Base-by-base conservation (phyloP, 1,140 invertebrate genomes). In the Vollenhovia emeryi region DNA sequence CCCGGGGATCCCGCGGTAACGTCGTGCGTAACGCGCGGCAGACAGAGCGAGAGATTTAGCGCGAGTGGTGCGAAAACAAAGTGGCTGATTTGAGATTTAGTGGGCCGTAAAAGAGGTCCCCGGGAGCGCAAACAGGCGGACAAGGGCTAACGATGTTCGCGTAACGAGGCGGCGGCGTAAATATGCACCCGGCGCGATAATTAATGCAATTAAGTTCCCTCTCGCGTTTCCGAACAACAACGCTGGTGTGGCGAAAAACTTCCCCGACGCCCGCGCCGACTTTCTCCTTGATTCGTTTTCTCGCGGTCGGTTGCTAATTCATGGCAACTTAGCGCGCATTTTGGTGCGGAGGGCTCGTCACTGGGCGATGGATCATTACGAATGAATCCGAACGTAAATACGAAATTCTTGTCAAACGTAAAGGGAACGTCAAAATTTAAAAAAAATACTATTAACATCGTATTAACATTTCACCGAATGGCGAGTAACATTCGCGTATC, bases 31-130 rank as follows among this genome's bases (percentile, higher is more conserved):
- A 43, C 52, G 15, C 8, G 59, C n/a, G 36, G 71, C 82, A 75
- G 69, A 75, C 33, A 30, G 40, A 50, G n/a, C 73, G 33, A 66
- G 52, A 84, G 75, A 87, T 87, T 87, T 86, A 87, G 48, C 84
- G 50, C 68, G 50, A 57, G 13, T 18, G 48, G 68, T 24, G 50
- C 69, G 71, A 86, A 88, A 87, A 88, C 87, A 88, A 87, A 87
- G 74, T 88, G 80, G 86, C 57, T 88, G 80, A 88, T 87, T 88
- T 73, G 87, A 88, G 87, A 88, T 88, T 88, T 88, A 88, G 85
- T 79, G 85, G 74, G 48, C 73, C 87, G 87, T 87, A 66, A 88
- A 86, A 66, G 36, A 79, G 84, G 84, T 36, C 76, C 43, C 76
- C 52, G 45, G 13, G n/a, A 79, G 40, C 66, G 69, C 86, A 88